Base-by-base conservation (phyloP, 1,140 invertebrate genomes). In the Monochamus saltuarius region DNA sequence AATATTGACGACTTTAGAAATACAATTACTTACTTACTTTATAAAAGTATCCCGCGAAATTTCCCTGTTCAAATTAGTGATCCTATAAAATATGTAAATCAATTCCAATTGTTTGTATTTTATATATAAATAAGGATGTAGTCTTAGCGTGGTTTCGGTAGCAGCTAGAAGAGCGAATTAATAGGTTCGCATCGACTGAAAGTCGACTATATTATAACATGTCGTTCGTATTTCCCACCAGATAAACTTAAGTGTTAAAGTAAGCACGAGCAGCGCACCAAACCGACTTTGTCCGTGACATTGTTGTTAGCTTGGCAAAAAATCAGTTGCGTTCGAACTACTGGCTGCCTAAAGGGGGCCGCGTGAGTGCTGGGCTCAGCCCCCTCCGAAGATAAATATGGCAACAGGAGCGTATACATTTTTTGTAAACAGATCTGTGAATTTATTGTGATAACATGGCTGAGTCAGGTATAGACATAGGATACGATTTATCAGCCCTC, bases 381-480 rank as follows among this genome's bases (percentile, higher is more conserved):
- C 22, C 39, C 16, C 16, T n/a, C 39, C 4, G 39, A 13, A 3
- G 2, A 7, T 17, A 42, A 13, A 16, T 13, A 16, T 17, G 39
- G 39, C n/a, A 42, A n/a, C n/a, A n/a, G 39, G n/a, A n/a, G 39
- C n/a, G n/a, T n/a, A 42, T 13, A 16, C 11, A 35, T 38, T 39
- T 19, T 53, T 39, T 53, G 38, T 37, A 17, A 19, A n/a, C 38
- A 19, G 22, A 53, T 38, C 13, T 43, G 53, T 55, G 53, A 55
- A 43, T 39, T 19, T 45, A 55, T 34, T 55, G 53, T 55, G 53
- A 55, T 55, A 37, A 68, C 37, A 76, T 76, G 74, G 69, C 71
- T 19, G 87, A 88, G 74, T 88, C 86, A 60, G 87, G 86, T 43
- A 86, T 88, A 71, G 86, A 88, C 75, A 81, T 89, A 79, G 85